phyloP scores from a whole-genome alignment of 2,113 vertebrate genomes.

The Albula glossodonta region DNA sequence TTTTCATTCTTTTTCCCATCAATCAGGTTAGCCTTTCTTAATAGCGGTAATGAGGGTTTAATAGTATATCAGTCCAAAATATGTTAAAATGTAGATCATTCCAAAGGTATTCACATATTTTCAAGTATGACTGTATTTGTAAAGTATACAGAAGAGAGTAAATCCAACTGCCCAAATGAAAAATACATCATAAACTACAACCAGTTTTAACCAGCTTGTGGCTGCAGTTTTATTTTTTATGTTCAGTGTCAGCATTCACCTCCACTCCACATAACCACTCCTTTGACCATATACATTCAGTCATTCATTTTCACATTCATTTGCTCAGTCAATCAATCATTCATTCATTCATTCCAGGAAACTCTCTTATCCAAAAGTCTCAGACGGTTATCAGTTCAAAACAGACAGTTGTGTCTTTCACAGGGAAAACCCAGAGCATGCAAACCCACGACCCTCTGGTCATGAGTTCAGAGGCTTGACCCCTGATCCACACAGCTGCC shows the following conservation, averaged over 20 bases:
- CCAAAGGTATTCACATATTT: no score
- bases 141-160: no score
- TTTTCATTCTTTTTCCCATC: no score
- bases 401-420: conserved; percentile 24
- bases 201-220: neutral
- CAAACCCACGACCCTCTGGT: neutral
- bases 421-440: neutral
- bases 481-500: conserved; percentile 5
- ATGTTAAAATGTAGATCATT: no score
- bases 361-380: neutral
- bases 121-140: no score
- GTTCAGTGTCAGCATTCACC: neutral
- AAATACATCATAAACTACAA: neutral
- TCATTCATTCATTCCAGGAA: conserved; percentile 3
- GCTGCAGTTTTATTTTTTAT: neutral
- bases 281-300: neutral
- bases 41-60: no score
- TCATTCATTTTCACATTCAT: neutral
- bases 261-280: neutral
- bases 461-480: conserved; percentile 13
- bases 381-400: neutral
- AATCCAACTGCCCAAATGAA: neutral
- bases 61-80: no score
- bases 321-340: neutral
- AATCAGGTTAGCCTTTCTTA: no score